Percentiles rank a stretch among this genome's conserved stretches.
Conservation (phyloP, 2,797 vertebrate genomes). For the Buphagus erythrorhynchus region DNA sequence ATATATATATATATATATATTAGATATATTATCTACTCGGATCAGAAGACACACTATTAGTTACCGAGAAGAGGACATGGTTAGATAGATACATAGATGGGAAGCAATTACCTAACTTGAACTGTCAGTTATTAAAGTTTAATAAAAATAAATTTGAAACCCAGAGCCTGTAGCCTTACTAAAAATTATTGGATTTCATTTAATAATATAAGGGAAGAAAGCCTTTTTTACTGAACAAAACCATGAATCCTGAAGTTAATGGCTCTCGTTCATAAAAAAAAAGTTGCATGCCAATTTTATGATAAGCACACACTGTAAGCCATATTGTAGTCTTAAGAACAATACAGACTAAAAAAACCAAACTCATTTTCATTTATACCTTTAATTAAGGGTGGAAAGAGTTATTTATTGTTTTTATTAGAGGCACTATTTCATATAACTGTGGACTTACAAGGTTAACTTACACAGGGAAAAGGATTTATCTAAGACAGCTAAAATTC, state of each 20-base stretch:
- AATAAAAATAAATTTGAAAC: neutral
- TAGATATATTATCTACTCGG: neutral
- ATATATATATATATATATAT: no score
- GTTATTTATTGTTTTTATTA: neutral
- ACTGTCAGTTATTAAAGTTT: neutral
- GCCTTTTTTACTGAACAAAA: neutral
- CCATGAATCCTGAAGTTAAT: neutral
- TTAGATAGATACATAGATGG: neutral
- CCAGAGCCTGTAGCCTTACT: neutral
- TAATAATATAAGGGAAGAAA: neutral
- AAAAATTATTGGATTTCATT: neutral
- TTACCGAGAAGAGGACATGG: fast-evolving
- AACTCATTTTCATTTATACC: neutral
- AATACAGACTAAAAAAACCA: neutral
- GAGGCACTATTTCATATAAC: neutral
- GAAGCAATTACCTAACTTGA: neutral
- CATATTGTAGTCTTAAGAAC: neutral
- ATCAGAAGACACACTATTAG: neutral
- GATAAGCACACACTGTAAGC: neutral
- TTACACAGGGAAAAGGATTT: neutral
- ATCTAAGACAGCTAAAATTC: neutral
- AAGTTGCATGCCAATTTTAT: neutral
- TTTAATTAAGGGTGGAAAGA: neutral
- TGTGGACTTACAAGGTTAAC: neutral
- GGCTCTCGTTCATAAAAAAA: neutral